Percentiles rank a stretch among this genome's conserved stretches.
Conservation (phyloP, 2,113 vertebrate genomes). For the Hystrix brachyura region DNA sequence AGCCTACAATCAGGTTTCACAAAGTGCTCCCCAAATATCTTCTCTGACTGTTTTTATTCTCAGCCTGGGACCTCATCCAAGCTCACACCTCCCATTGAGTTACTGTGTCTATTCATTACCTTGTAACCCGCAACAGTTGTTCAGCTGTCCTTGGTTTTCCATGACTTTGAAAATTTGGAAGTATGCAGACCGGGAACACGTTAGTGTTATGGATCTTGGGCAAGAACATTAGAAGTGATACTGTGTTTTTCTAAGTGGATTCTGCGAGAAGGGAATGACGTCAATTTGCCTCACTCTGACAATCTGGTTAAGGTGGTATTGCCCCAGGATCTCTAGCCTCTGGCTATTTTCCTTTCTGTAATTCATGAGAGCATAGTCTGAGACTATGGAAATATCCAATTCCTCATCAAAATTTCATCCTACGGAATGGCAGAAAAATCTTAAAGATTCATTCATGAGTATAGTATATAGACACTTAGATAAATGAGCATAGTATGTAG, state of each 20-base stretch:
- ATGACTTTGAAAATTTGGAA: slow-evolving; percentile 16
- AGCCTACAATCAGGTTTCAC: not conserved
- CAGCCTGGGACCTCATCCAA: not conserved
- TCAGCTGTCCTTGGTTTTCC: not conserved
- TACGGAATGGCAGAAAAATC: not conserved
- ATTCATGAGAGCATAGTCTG: not conserved
- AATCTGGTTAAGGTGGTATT: not conserved
- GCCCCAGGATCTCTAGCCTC: not conserved
- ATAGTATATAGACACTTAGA: not conserved
- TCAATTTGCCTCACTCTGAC: not conserved
- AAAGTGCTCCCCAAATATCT: not conserved
- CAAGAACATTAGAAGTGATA: not conserved
- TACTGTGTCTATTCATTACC: not conserved
- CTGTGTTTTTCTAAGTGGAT: not conserved
- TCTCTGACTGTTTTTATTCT: not conserved
- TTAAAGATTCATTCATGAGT: not conserved
- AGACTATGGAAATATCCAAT: not conserved
- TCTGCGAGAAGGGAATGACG: not conserved
- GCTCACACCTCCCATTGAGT: not conserved
- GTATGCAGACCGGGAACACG: not conserved
- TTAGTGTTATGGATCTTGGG: not conserved
- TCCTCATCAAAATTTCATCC: not conserved
- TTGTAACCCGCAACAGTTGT: not conserved
- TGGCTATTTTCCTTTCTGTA: not conserved
- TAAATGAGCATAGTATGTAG: not conserved